Evolutionary conservation across 2,888 invertebrate species (phyloP), one percentile per base, ranked within the genome.

Genomic region (Scaptomyza parva): DNA sequence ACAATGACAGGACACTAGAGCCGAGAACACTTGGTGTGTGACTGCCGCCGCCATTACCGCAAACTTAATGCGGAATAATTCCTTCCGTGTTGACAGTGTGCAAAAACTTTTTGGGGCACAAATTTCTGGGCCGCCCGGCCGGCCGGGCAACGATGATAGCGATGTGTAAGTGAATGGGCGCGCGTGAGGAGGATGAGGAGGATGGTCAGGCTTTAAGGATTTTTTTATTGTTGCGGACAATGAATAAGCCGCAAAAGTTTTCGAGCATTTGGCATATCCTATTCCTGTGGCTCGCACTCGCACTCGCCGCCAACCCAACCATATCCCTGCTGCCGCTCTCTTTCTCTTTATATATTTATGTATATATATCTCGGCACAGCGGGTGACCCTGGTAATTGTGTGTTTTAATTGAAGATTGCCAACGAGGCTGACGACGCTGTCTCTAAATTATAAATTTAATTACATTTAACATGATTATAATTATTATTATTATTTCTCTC

Each of bases 61-160:
- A 87, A 83, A 83, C 89, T 89, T 89, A 89, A 88, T 88, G 86
- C 88, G 76, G 86, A 88, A 88, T 88, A 87, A 87, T 84, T 83
- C 86, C 86, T 87, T 87, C 89, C 88, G 88, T 84, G 88, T 84
- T 84, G 84, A 85, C 82, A 87, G 87, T 85, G 82, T 78, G 87
- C 86, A 83, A 87, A 82, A 82, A 84, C 48, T 86, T 81, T 86
- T 69, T 45, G 52, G 75, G 51, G 58, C 83, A 76, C 76, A 85
- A 76, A 85, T 82, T 86, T 75, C 65, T 62, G 75, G 61, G 55
- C 60, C 51, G 58, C 24, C 50, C 45, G 33, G 35, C 35, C 71
- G 61, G 55, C 60, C 51, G 58, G 28, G 47, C 45, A 37, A 37
- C 35, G 48, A 58, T 39, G 57, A 37, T 37, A 43, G 62, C 57